phyloP scores from a whole-genome alignment of 2,888 invertebrate species.

The Agrotis ipsilon region DNA sequence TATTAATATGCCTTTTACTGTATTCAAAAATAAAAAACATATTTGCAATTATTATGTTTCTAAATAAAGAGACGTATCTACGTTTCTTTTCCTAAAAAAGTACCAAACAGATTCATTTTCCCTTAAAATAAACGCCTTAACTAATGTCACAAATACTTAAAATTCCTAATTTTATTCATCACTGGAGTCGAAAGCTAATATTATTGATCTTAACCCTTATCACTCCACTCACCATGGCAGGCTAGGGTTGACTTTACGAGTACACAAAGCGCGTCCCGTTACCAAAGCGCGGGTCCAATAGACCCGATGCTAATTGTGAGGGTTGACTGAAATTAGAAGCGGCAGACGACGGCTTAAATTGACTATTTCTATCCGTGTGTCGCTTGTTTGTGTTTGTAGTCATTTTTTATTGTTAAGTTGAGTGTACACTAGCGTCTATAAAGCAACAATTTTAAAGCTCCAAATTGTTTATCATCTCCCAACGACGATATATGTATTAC shows the following conservation, averaged over 20 bases:
- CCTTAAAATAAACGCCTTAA: background rate
- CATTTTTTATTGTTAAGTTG: no score
- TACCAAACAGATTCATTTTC: no score
- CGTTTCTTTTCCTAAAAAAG: no score
- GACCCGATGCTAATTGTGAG: conserved; percentile 72
- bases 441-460: no score
- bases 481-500: no score
- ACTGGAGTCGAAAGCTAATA: conserved; percentile 44
- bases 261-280: conserved; percentile 64
- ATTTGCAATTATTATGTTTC: no score
- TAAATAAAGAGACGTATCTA: no score
- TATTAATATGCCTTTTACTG: no score
- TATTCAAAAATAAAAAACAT: no score
- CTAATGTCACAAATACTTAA: conserved; percentile 16
- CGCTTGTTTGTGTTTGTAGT: conserved; percentile 24
- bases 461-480: no score
- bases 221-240: conserved; percentile 48
- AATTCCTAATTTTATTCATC: conserved; percentile 30
- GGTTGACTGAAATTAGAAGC: conserved; percentile 74
- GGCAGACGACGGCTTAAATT: conserved; percentile 58
- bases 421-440: no score
- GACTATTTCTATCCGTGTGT: conserved; percentile 56
- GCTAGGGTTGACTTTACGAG: conserved; percentile 55
- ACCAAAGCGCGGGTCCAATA: conserved; percentile 67
- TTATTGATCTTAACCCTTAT: conserved; percentile 58